These are phyloP conservation scores for Glaucopsyche alexis DNA, from an alignment of 2,888 invertebrate genomes.

Conservation along the genomic window DNA sequence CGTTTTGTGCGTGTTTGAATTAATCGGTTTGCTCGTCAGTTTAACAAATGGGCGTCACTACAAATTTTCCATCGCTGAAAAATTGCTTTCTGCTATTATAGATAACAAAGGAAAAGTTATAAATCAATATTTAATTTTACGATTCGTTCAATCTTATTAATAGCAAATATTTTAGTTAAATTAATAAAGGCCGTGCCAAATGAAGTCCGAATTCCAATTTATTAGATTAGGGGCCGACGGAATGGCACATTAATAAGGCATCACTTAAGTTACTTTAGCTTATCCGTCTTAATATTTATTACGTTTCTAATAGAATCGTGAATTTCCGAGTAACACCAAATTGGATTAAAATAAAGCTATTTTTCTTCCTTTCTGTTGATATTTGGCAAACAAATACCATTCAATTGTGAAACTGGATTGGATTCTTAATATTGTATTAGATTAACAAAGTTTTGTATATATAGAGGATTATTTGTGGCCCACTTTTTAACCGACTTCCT, in stretches of 20 bases:
- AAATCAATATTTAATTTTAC: background rate
- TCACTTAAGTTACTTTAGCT: constrained; percentile 27
- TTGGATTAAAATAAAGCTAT: constrained; percentile 20
- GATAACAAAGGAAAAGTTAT: background rate
- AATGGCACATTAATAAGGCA: constrained; percentile 25
- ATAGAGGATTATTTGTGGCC: background rate
- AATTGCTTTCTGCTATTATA: background rate
- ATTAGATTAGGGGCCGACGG: constrained; percentile 18
- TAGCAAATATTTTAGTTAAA: background rate
- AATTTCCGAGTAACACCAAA: constrained; percentile 5
- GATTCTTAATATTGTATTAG: background rate
- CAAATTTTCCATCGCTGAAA: constrained; percentile 14
- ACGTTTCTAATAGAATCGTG: constrained; percentile 16
- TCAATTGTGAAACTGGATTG: background rate
- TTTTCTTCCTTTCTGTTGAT: background rate
- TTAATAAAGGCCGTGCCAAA: constrained; percentile 19
- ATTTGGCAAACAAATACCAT: background rate
- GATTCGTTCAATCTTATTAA: background rate
- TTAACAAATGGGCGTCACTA: constrained; percentile 4
- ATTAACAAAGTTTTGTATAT: background rate
- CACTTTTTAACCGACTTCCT: background rate
- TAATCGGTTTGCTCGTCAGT: constrained; percentile 6
- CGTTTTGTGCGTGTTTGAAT: constrained; percentile 13
- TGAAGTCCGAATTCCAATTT: constrained; percentile 25
- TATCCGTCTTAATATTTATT: constrained; percentile 25